These are phyloP conservation scores for Drosophila dives DNA, from an alignment of 2,888 invertebrate species.

Conservation along the genomic window DNA sequence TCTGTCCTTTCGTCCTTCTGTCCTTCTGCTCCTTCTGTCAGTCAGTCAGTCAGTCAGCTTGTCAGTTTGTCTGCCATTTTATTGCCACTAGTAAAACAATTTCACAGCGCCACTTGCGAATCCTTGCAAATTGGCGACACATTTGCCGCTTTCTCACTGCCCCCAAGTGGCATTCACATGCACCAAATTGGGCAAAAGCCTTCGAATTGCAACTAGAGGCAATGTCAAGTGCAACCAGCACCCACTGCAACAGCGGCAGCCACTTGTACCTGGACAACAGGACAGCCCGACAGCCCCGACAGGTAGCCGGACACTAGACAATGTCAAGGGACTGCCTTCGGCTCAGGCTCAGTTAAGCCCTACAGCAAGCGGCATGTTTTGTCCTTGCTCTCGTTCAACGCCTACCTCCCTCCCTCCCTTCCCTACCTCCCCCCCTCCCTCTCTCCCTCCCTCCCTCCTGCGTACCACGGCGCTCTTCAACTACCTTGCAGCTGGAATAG, in stretches of 20 bases:
- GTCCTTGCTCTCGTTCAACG: not conserved
- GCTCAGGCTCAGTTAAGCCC: slow-evolving; percentile 24
- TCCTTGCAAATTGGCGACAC: slow-evolving; percentile 50
- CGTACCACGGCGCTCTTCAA: slow-evolving; percentile 23
- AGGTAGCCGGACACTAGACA: slow-evolving; percentile 12
- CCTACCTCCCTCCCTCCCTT: not conserved
- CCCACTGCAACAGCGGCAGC: not conserved
- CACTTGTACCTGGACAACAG: slow-evolving; percentile 13
- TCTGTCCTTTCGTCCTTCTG: slow-evolving; percentile 7
- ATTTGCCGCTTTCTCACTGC: slow-evolving; percentile 28
- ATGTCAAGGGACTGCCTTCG: slow-evolving; percentile 37
- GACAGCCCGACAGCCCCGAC: not conserved
- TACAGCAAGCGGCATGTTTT: slow-evolving; percentile 24
- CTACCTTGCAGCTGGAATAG: not conserved
- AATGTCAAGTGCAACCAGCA: slow-evolving; percentile 62
- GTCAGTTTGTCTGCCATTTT: slow-evolving; percentile 62
- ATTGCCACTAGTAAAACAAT: slow-evolving; percentile 78
- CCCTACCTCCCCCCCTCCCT: not conserved
- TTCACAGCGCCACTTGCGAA: slow-evolving; percentile 58
- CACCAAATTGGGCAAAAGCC: slow-evolving; percentile 54
- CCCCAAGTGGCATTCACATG: slow-evolving; percentile 20
- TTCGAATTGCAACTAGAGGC: slow-evolving; percentile 56
- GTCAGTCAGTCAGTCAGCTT: slow-evolving; percentile 26
- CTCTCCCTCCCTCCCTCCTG: not conserved
- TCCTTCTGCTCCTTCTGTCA: not conserved